Conservation (phyloP, 1,140 invertebrate genomes). For the Cryptotermes secundus region DNA sequence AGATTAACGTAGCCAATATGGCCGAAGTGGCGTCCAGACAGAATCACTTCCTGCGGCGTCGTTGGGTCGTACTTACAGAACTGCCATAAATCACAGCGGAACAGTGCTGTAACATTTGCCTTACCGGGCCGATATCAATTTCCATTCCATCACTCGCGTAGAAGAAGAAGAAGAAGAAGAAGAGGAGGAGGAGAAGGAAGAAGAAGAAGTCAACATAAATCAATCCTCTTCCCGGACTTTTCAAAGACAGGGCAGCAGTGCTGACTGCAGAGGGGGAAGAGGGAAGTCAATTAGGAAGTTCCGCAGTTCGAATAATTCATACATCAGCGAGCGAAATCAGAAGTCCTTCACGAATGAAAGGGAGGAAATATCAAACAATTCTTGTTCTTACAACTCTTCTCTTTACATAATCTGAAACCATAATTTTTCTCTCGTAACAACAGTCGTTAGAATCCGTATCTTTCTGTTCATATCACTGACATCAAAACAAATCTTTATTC, state of each 20-base stretch:
- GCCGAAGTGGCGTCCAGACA: not conserved
- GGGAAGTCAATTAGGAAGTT: constrained; percentile 25
- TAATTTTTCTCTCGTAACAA: no score
- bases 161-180: not conserved
- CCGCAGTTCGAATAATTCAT: constrained; percentile 16
- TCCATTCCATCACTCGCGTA: constrained; percentile 30
- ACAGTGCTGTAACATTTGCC: not conserved
- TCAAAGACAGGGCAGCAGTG: not conserved
- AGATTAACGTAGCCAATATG: not conserved
- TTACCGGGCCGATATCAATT: constrained; percentile 26
- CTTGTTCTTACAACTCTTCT: no score
- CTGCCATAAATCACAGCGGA: not conserved
- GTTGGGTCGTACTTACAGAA: not conserved
- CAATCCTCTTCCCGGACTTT: constrained; percentile 24
- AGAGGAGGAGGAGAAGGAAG: constrained; percentile 15
- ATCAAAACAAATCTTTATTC: no score
- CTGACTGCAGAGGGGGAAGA: not conserved
- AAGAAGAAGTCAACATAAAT: constrained; percentile 31
- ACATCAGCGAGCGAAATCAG: not conserved
- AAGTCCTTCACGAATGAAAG: no score
- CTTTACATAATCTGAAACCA: no score
- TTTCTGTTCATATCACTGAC: no score
- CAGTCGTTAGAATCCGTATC: no score
- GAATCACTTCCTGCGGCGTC: not conserved
- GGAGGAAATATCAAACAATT: no score